These are phyloP conservation scores for Poeciliopsis presidionis DNA, from an alignment of 2,797 vertebrate genomes.

Conservation along the genomic window DNA sequence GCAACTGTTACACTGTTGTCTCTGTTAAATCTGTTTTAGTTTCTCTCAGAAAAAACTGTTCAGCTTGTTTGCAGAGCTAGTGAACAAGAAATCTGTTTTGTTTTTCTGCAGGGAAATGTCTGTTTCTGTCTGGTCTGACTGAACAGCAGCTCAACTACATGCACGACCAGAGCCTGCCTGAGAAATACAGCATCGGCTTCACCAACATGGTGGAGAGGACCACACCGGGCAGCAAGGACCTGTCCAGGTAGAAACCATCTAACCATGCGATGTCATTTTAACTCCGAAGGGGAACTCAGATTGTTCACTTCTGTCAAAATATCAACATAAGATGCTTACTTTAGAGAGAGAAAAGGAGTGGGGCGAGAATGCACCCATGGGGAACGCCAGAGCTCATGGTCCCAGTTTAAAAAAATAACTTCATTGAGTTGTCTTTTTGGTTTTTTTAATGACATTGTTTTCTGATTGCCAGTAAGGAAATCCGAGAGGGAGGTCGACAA, in stretches of 20 bases:
- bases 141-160: constrained; percentile 91
- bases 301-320: neutral
- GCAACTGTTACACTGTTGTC: neutral
- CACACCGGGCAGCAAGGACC: constrained; percentile 97
- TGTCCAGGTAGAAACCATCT: constrained; percentile 85
- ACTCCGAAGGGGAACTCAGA: neutral
- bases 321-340: neutral
- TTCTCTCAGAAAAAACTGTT: neutral
- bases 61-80: neutral
- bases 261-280: too few species aligned
- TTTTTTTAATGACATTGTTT: neutral
- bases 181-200: constrained; percentile 94
- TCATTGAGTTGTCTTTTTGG: neutral
- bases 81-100: neutral
- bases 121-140: constrained; percentile 93
- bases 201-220: constrained; percentile 99
- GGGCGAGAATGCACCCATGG: neutral
- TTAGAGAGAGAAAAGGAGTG: neutral
- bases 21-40: neutral
- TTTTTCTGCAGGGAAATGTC: constrained; percentile 88
- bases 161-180: constrained; percentile 92
- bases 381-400: neutral
- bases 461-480: constrained; percentile 90
- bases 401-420: neutral
- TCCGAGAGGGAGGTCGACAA: constrained; percentile 96